Base-by-base conservation (phyloP, 2,888 invertebrate genomes). In the Pammene aurita region DNA sequence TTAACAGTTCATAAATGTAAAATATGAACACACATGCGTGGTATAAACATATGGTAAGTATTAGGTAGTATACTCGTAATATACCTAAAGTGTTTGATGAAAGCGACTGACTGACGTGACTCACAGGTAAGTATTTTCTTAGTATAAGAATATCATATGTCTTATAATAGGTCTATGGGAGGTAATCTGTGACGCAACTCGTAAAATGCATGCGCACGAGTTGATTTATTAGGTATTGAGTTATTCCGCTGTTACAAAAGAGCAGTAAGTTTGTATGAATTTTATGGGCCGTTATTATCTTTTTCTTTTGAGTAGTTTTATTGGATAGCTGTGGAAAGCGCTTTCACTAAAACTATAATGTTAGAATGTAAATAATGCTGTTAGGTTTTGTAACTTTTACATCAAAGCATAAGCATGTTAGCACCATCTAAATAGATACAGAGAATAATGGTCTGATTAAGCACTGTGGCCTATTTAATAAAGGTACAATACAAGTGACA, bases 211-310 rank as follows among this genome's bases (percentile, higher is more conserved):
- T 66, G 57, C 72, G 69, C 64, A 60, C 71, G 78, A 78, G 76
- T 79, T 75, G 75, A 78, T 82, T 81, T 81, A 81, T 79, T 76
- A 71, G 71, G 73, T 75, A 78, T 78, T 75, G 74, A 78, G 74
- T 73, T 75, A 72, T 50, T 50, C 61, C 50, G 13, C 61, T 18
- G 41, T n/a, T 26, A 18, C 5, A 2, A 62, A 26, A 5, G 10
- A 52, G 18, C 50, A 9, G 50, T 62, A 52, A 62, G 62, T 62
- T 62, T 62, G 18, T 41, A 62, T 41, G 52, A 10, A 16, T 41
- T 26, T 26, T 50, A 41, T 26, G 18, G 18, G n/a, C 16, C n/a
- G n/a, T 50, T 52, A 41, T 18, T 52, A 6, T 38, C 62, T 62
- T 62, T 41, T 18, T 41, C 18, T 61, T 61, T 18, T 18, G 41